Percentiles rank a stretch among this genome's conserved stretches.
Evolutionary conservation across 37 sponge, comb jelly and placozoan species (phyloP).

Genomic region (Geodia barretti): DNA sequence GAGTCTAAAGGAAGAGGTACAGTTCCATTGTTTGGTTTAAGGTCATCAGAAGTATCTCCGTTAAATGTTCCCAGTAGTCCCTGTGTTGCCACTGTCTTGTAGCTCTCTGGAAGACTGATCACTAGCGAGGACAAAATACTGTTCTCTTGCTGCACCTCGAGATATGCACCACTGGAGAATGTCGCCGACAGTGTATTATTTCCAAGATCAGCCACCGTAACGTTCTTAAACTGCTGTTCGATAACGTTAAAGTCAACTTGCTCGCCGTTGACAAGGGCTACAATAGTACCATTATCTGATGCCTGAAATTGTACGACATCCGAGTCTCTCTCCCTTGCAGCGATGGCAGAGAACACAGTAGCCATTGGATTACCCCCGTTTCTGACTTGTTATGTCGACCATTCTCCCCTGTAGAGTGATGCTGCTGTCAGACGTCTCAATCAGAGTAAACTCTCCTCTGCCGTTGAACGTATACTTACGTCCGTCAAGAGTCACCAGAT

Average conservation of each 20-base stretch:
- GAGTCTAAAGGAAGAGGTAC: conserved; percentile 27
- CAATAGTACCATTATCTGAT: not conserved
- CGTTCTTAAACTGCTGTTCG: conserved; percentile 33
- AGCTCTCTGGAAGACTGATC: conserved; percentile 27
- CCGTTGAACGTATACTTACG: conserved; percentile 73
- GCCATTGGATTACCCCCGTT: not conserved
- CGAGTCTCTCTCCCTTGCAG: conserved; percentile 31
- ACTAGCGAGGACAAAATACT: conserved; percentile 17
- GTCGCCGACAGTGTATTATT: conserved; percentile 16
- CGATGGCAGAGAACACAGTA: conserved; percentile 65
- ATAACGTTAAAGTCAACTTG: conserved; percentile 15
- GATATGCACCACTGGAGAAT: conserved; percentile 18
- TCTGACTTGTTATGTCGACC: not conserved
- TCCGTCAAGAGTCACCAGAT: conserved; percentile 63
- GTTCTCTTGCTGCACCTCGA: conserved; percentile 34
- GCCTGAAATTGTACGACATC: conserved; percentile 63
- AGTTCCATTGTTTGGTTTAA: conserved; percentile 6
- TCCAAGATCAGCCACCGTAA: conserved; percentile 19
- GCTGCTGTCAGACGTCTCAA: conserved; percentile 16
- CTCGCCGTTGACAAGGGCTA: conserved; percentile 34
- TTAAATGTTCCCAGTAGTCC: conserved; percentile 63
- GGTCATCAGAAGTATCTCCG: conserved; percentile 54
- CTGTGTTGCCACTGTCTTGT: not conserved
- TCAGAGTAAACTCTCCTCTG: conserved; percentile 55
- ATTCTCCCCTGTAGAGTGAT: conserved; percentile 58